Conservation (phyloP, 2,113 vertebrate genomes). For the Pyrgilauda ruficollis region DNA sequence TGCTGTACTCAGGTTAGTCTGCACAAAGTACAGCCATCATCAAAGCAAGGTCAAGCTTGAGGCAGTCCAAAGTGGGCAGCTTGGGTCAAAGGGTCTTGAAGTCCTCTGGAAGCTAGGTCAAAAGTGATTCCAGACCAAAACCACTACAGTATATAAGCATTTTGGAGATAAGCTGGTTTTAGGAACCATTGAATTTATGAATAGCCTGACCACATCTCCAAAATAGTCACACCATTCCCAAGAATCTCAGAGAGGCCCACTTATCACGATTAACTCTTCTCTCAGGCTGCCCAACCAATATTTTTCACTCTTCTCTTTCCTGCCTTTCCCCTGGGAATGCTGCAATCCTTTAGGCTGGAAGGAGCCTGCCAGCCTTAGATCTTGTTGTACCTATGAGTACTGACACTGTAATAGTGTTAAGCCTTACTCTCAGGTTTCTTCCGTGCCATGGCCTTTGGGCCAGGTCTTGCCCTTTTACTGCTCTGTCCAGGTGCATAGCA, state of each 20-base stretch:
- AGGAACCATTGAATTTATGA: neutral
- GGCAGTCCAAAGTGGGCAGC: neutral
- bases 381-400: neutral
- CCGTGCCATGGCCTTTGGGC: neutral
- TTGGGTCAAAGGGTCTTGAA: neutral
- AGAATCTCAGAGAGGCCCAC: neutral
- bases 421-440: conserved; percentile 13
- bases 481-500: neutral
- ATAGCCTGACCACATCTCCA: neutral
- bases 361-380: neutral
- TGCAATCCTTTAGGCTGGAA: neutral
- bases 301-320: neutral
- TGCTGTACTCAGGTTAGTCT: neutral
- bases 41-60: neutral
- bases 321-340: neutral
- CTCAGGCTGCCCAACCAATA: accelerated
- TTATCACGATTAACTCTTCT: neutral
- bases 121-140: neutral
- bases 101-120: neutral
- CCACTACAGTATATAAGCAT: neutral
- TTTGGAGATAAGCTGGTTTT: neutral
- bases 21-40: neutral
- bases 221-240: neutral
- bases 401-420: conserved; percentile 5
- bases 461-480: neutral